Conservation (phyloP, 1,140 invertebrate species). For the Polypedilum pembai region DNA sequence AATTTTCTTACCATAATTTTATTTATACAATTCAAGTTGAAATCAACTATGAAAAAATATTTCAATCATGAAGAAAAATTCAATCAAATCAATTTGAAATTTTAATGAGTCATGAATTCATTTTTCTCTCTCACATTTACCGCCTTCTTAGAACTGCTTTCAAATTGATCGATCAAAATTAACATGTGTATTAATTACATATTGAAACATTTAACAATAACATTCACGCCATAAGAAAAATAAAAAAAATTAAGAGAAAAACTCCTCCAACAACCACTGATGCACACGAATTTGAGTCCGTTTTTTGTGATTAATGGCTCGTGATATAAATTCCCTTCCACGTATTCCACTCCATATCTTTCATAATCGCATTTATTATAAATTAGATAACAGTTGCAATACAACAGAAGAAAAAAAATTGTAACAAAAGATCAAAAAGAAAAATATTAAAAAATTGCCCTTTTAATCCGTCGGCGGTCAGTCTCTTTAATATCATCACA, state of each 20-base stretch:
- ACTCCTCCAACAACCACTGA: conserved; percentile 19
- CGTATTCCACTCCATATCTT: not conserved
- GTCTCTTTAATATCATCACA: conserved; percentile 3
- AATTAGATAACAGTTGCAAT: conserved; percentile 28
- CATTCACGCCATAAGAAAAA: conserved; percentile 1
- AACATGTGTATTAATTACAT: too few species aligned
- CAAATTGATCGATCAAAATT: too few species aligned
- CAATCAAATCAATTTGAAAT: too few species aligned
- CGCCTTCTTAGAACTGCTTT: too few species aligned
- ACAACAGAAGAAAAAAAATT: conserved; percentile 15
- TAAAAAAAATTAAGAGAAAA: not conserved
- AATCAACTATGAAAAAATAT: too few species aligned
- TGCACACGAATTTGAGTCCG: not conserved
- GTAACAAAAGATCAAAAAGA: conserved; percentile 21
- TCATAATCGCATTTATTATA: conserved; percentile 22
- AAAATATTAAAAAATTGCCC: conserved; percentile 5
- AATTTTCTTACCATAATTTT: too few species aligned
- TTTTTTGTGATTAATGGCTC: conserved; percentile 24
- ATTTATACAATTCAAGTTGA: too few species aligned
- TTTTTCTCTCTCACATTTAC: too few species aligned
- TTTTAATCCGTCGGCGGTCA: conserved; percentile 28
- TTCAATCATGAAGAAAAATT: too few species aligned
- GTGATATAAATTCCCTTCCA: conserved; percentile 2
- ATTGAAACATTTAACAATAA: not conserved
- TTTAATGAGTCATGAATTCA: too few species aligned